These are phyloP conservation scores for Cliona cf. orientalis DNA, from an alignment of 37 sponge, comb jelly and placozoan species.

Conservation along the genomic window DNA sequence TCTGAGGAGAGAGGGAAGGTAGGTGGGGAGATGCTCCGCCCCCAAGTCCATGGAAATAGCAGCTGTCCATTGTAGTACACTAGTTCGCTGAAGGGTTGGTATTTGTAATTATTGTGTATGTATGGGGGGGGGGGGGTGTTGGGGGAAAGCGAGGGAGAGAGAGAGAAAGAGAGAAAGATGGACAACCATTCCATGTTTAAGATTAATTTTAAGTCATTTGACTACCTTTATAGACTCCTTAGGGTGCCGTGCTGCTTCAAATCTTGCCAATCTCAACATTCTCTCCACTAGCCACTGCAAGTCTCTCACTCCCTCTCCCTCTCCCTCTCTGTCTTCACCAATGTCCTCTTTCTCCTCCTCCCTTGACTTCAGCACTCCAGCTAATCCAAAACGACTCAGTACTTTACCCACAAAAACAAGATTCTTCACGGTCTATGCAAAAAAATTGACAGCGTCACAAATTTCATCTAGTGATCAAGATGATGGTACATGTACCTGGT, in stretches of 20 bases:
- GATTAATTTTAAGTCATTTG: not conserved
- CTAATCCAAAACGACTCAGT: conserved; percentile 2
- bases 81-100: conserved; percentile 60
- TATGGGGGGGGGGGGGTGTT: no score
- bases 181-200: not conserved
- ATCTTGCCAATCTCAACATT: conserved; percentile 65
- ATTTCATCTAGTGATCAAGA: not conserved
- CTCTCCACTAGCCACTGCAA: conserved; percentile 42
- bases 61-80: conserved; percentile 86
- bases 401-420: conserved; percentile 71
- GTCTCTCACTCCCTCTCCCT: not conserved
- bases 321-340: not conserved
- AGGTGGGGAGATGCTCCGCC: conserved; percentile 9
- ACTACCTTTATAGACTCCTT: conserved; percentile 79
- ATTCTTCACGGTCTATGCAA: conserved; percentile 74
- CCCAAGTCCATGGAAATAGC: conserved; percentile 78
- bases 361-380: not conserved
- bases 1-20: conserved; percentile 53
- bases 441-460: not conserved
- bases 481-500: conserved; percentile 35
- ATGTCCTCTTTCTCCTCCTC: not conserved
- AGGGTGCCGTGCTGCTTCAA: conserved; percentile 79
- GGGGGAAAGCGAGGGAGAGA: no score
- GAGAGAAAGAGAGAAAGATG: conserved; percentile 9
- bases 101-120: no score